Percentiles rank a stretch among this genome's conserved stretches.
These are phyloP conservation scores for Tamandua tetradactyla DNA, from an alignment of 2,797 vertebrate genomes.

Conservation along the genomic window DNA sequence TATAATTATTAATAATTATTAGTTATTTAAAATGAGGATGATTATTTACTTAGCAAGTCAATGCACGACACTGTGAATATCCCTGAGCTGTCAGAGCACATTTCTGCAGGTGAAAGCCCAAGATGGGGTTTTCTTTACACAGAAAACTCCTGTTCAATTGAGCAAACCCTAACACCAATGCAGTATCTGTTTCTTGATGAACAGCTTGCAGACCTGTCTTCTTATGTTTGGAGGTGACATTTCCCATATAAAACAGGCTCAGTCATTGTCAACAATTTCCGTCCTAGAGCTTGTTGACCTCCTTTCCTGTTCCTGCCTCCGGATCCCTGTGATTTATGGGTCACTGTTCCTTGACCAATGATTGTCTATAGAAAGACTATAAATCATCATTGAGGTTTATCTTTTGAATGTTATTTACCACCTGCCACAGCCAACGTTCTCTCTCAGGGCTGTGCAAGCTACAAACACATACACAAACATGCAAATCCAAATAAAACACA, in stretches of 20 bases:
- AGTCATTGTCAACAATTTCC: background rate
- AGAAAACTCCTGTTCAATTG: accelerated
- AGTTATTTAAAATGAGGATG: too few relatives aligned
- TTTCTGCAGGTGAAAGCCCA: too few relatives aligned
- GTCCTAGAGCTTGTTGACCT: background rate
- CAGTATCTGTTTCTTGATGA: accelerated
- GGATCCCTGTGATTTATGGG: background rate
- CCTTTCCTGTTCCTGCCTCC: background rate
- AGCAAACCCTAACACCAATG: accelerated
- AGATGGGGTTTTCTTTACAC: too few relatives aligned
- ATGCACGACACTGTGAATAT: too few relatives aligned
- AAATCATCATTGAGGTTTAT: accelerated
- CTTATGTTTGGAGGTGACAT: accelerated
- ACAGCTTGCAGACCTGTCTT: accelerated
- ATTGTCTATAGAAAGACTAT: background rate
- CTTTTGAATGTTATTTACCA: background rate
- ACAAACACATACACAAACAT: accelerated
- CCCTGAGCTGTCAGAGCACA: too few relatives aligned
- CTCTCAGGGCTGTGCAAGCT: accelerated
- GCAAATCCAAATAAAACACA: accelerated
- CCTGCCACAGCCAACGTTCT: background rate
- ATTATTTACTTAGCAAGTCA: background rate
- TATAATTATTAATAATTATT: too few relatives aligned
- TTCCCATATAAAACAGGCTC: accelerated
- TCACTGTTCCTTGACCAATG: too few relatives aligned